Base-by-base conservation (phyloP, 2,113 vertebrate genomes). In the Puma concolor region DNA sequence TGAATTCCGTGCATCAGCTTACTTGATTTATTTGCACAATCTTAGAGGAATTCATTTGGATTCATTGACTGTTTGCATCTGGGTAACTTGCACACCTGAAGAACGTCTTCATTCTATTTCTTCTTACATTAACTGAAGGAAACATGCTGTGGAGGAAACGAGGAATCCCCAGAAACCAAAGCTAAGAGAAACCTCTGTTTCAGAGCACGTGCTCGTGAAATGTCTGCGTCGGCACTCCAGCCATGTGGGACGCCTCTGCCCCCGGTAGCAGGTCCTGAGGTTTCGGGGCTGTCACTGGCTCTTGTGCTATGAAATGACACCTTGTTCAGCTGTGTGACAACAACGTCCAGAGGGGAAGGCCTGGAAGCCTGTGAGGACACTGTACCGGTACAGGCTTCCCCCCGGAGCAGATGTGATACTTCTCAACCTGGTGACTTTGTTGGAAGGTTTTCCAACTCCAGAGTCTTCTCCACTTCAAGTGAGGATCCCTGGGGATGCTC, bases 31-130 rank as follows among this genome's bases (percentile, higher is more conserved):
- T 60, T 88, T 67, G 36, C 2, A 12, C 2, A 41, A 2, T 86
- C 80, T 94, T 92, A 19, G n/a, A n/a, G 85, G 67, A 88, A 93
- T 94, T 92, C n/a, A 91, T 82, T 88, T 95, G 64, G 36, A 33
- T 82, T 88, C 81, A n/a, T 74, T 87, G 25, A 71, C 91, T 74
- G n/a, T 91, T 97, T 93, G 23, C 57, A 41, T 71, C 76, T 94
- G 94, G 48, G 36, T 92, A 85, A 67, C 63, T 92, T 81, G 9
- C 66, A 85, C 41, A 69, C 38, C 31, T 3, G 10, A 94, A 95
- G 67, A 88, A 23, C 38, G 72, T 2, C 50, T 44, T 44, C 44
- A 44, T 44, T 44, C 44, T 44, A 9, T 8, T 7, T 7, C 41
- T 44, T 92, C 94, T 50, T 63, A 9, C 60, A 4, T 79, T 94